Evolutionary conservation across 2,113 vertebrate genomes (phyloP), one percentile per base, ranked within the genome.

Genomic region (Amphiprion ocellaris): DNA sequence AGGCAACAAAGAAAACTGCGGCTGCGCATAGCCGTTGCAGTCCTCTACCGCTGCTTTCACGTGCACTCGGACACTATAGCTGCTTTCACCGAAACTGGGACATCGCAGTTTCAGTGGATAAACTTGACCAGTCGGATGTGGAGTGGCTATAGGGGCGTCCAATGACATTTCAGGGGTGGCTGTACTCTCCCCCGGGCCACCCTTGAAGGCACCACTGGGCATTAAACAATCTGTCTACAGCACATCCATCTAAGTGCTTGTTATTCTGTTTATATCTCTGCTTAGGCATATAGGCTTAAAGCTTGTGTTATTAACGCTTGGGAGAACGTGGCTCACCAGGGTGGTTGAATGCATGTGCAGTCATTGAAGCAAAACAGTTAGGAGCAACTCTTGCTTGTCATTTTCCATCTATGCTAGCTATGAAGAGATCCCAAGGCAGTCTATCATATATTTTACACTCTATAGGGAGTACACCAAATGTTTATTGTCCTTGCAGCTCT

Each of bases 351-450:
- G 53, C 71, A 79, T 77, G 82, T 69, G 75, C 50, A 58, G 24
- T 83, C 87, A 86, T 21, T 83, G 79, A 56, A 77, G 77, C 69
- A 77, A 68, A 85, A 76, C 49, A 30, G 85, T 90, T 56, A 0
- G 56, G 55, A 79, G 89, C 69, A 49, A 69, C 65, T 66, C 67
- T 44, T 28, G 58, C 76, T 69, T 90, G 85, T 91, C 87, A 84
- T 37, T 86, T 60, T 77, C 41, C 53, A 41, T 90, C 77, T 87
- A 65, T 87, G 58, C 39, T 26, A 41, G 61, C 54, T 69, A 33
- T 47, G 19, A 64, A 68, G 15, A 69, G 5, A 56, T 72, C 70
- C 26, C 2, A 3, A 30, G 80, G 59, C 59, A 33, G 54, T 47
- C 19, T 26, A 17, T 69, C 77, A 69, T 76, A 60, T 69, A 79